A percentile compares a stretch with the other conserved stretches of the same genome.
Conservation (phyloP, 1,140 invertebrate species). For the Calliphora vicina region DNA sequence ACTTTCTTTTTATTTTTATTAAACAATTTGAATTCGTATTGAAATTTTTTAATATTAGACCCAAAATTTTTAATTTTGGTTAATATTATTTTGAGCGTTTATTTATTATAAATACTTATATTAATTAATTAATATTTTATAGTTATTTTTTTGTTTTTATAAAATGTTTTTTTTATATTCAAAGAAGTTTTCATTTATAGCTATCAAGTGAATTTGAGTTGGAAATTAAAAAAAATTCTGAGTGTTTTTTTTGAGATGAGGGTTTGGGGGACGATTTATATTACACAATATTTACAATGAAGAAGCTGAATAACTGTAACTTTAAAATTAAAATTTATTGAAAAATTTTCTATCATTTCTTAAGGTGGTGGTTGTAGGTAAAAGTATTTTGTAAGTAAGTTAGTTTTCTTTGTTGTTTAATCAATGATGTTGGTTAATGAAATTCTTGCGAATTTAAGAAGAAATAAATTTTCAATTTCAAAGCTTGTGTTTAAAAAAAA, state of each 20-base stretch:
- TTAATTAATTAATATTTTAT: not conserved
- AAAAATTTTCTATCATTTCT: not conserved
- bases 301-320: constrained; percentile 63
- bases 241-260: constrained; percentile 29
- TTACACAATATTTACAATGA: constrained; percentile 64
- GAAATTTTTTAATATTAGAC: too few relatives aligned
- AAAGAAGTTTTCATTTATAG: not conserved
- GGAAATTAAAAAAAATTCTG: constrained; percentile 52
- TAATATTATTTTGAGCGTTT: not conserved
- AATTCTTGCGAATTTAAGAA: not conserved
- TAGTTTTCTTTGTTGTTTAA: too few relatives aligned
- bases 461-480: constrained; percentile 33
- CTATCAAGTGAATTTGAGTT: not conserved
- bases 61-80: not conserved
- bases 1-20: not conserved
- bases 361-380: not conserved
- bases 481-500: not conserved
- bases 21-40: not conserved
- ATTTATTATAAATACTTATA: not conserved
- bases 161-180: not conserved
- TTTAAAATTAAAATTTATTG: constrained; percentile 53
- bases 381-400: too few relatives aligned
- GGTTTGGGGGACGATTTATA: constrained; percentile 38
- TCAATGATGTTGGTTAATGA: too few relatives aligned
- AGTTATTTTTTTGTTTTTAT: not conserved